Evolutionary conservation across 2,113 vertebrate genomes (phyloP).

Genomic region (Ciconia stormi): DNA sequence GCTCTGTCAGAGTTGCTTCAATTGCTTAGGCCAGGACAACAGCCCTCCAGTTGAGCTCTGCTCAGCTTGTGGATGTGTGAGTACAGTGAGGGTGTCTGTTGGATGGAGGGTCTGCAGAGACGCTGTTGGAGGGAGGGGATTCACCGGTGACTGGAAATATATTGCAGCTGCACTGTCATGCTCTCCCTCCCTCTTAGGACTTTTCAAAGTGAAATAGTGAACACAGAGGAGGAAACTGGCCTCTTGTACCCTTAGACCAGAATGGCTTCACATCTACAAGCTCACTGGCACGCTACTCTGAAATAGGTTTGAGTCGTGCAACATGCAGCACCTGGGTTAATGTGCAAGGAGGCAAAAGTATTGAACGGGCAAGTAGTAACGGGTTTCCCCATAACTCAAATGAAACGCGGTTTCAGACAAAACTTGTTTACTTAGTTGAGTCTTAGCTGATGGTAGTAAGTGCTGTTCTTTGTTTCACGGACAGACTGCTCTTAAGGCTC

Average conservation of each 20-base stretch:
- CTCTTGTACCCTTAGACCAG: not conserved
- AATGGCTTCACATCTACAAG: not conserved
- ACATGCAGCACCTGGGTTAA: not conserved
- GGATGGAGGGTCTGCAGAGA: not conserved
- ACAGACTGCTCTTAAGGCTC: not conserved
- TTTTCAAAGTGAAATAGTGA: not conserved
- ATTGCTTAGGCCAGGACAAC: not conserved
- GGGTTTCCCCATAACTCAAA: not conserved
- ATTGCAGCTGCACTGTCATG: not conserved
- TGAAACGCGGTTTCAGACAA: not conserved
- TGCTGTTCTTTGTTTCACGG: not conserved
- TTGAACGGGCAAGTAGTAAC: accelerated
- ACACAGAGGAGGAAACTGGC: not conserved
- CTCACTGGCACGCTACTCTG: not conserved
- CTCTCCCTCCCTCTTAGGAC: not conserved
- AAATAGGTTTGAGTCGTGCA: not conserved
- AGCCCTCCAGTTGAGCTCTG: not conserved
- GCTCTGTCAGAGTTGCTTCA: not conserved
- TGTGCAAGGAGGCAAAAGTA: not conserved
- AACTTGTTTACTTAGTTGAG: not conserved
- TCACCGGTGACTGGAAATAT: not conserved
- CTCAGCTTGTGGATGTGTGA: not conserved
- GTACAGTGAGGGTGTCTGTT: not conserved
- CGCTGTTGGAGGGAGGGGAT: accelerated
- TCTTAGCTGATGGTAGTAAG: not conserved